Evolutionary conservation across 2,113 vertebrate genomes (phyloP).

Genomic region (Uria aalge): DNA sequence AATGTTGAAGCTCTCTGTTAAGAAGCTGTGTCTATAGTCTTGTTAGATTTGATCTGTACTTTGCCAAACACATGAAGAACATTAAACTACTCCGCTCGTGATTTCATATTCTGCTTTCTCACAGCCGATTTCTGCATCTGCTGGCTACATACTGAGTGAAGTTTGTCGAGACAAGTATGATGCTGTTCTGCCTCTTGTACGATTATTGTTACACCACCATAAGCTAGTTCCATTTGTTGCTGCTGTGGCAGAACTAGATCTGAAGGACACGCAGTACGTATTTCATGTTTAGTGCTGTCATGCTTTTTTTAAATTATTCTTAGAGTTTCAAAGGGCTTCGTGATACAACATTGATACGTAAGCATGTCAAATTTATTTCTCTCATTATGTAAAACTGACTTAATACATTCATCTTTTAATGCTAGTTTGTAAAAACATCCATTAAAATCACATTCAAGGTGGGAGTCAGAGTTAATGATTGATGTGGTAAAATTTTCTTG

Average conservation of each 20-base stretch:
- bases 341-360: not conserved
- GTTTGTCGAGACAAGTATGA: constrained; percentile 92
- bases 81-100: not conserved
- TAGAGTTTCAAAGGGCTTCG: not conserved
- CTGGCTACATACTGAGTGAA: constrained; percentile 93
- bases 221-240: constrained; percentile 92
- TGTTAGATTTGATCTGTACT: not conserved
- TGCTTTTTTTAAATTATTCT: not conserved
- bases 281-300: not conserved
- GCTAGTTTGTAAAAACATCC: not conserved
- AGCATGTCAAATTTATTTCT: not conserved
- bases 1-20: not conserved
- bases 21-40: accelerated
- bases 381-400: not conserved
- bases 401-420: not conserved
- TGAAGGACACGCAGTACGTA: constrained; percentile 94
- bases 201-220: constrained; percentile 91
- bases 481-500: not conserved
- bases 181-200: constrained; percentile 88
- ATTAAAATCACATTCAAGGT: not conserved
- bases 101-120: not conserved
- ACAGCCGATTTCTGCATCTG: constrained; percentile 93
- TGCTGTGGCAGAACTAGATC: constrained; percentile 88
- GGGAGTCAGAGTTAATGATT: not conserved
- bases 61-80: not conserved